These are phyloP conservation scores for Clarias pachynema DNA, from an alignment of 2,797 vertebrate genomes.

Conservation along the genomic window DNA sequence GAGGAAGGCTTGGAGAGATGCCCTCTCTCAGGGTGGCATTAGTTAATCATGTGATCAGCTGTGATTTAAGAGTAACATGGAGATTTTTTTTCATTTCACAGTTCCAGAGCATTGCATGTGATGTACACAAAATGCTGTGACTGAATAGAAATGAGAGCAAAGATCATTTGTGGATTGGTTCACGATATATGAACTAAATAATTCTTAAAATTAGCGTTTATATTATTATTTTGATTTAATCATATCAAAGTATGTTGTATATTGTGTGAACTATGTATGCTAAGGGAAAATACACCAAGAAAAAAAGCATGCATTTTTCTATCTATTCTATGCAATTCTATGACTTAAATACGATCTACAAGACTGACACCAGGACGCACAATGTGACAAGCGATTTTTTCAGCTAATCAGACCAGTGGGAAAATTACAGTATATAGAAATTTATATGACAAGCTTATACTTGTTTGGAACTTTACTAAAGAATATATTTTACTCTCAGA, in stretches of 20 bases:
- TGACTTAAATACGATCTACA: not conserved
- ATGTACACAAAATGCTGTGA: not conserved
- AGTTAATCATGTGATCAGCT: not conserved
- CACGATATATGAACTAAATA: not conserved
- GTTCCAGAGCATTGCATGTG: not conserved
- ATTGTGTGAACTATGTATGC: not conserved
- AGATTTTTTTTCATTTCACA: not conserved
- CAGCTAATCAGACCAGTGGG: not conserved
- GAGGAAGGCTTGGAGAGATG: not conserved
- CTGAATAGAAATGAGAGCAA: not conserved
- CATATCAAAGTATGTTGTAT: not conserved
- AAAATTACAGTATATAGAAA: not conserved
- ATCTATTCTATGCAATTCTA: not conserved
- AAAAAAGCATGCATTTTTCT: not conserved
- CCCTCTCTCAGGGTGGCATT: not conserved
- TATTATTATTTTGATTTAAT: not conserved
- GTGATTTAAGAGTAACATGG: no score
- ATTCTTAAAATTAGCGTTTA: not conserved
- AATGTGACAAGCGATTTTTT: not conserved
- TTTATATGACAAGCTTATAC: not conserved
- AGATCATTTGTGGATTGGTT: not conserved
- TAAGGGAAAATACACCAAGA: not conserved
- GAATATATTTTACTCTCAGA: not conserved
- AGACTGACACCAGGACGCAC: not conserved
- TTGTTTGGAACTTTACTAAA: not conserved